Conservation (phyloP, 2,797 vertebrate species). For the Alectoris magna region DNA sequence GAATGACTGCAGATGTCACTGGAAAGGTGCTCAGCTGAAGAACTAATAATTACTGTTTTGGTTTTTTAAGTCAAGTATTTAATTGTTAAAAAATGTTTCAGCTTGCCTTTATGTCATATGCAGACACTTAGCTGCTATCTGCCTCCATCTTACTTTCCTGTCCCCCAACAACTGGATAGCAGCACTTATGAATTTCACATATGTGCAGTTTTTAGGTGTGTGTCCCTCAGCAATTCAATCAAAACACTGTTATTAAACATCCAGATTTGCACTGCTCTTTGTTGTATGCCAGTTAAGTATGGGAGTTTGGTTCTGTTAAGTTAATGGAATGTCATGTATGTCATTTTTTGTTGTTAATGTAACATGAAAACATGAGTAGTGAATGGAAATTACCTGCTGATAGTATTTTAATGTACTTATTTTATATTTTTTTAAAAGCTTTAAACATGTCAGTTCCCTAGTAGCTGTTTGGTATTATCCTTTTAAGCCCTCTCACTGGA, state of each 20-base stretch:
- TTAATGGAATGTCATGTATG: not conserved
- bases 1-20: not conserved
- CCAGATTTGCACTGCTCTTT: not conserved
- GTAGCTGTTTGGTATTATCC: not conserved
- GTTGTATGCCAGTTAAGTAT: not conserved
- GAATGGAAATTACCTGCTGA: not conserved
- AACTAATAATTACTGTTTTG: not conserved
- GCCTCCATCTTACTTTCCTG: not conserved
- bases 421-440: not conserved
- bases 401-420: not conserved
- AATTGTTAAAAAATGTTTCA: not conserved
- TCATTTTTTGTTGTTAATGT: not conserved
- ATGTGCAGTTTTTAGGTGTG: not conserved
- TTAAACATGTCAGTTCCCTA: not conserved
- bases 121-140: not conserved
- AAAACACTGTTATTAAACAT: not conserved
- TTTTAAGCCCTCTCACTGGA: not conserved
- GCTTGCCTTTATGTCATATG: not conserved
- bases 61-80: not conserved
- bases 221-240: not conserved
- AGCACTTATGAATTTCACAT: not conserved
- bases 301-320: not conserved
- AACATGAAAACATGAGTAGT: not conserved
- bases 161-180: not conserved
- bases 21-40: not conserved